Base-by-base conservation (phyloP, 2,888 invertebrate species). In the Dryococelus australis region DNA sequence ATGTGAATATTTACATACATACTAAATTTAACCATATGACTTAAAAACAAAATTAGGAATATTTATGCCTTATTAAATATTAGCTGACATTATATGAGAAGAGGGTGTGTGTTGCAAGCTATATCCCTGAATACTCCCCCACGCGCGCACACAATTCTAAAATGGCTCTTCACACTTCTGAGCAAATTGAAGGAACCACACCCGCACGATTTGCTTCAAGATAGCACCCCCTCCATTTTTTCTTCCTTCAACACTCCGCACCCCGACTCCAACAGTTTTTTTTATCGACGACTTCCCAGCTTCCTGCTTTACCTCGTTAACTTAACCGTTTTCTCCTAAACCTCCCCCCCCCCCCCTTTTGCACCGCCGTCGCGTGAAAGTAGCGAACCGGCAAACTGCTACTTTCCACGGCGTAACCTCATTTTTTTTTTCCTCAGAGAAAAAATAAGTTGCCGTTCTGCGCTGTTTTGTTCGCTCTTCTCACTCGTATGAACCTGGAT, bases 281-380 rank as follows among this genome's bases (percentile, higher is more conserved):
- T 65, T 65, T n/a, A 65, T 65, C 65, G 65, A 65, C 10, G 65
- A 24, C 65, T 16, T 65, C 20, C n/a, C 65, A 20, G 65, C n/a
- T 65, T 24, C 65, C n/a, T 20, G 65, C 65, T 65, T 65, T 65
- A 65, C 65, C 65, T 65, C 65, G 65, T 65, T 65, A 65, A n/a
- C 65, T 65, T 20, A 20, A 65, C 24, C 51, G 51, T 51, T 51
- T 51, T 51, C 65, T 65, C n/a, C n/a, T 8, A n/a, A 20, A n/a
- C n/a, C n/a, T n/a, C n/a, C n/a, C n/a, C n/a, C n/a, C n/a, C 24
- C 65, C 6, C 65, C 65, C 65, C 65, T 16, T 65, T n/a, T 20
- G n/a, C 65, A n/a, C 65, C 24, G 1, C 65, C 0, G 6, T n/a
- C 65, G 20, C 65, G 65, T 65, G 65, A 65, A 65, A 65, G 65